Conservation (phyloP, 2,113 vertebrate species). For the Odocoileus hemionus region DNA sequence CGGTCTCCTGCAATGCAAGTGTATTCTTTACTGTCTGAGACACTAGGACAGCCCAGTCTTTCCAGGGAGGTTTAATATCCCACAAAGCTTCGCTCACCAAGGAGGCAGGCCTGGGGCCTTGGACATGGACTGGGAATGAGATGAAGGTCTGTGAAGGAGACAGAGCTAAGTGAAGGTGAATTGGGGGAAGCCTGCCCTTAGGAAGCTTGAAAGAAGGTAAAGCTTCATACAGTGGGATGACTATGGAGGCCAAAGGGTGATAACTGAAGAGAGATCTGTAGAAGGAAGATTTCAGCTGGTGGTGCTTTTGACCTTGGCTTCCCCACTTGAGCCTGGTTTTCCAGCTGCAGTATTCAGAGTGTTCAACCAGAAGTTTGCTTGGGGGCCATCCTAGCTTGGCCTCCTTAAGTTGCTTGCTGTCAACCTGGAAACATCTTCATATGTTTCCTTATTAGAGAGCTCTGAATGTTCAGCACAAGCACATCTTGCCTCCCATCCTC, state of each 20-base stretch:
- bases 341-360: not conserved
- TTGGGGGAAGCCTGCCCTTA: not conserved
- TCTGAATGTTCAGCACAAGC: not conserved
- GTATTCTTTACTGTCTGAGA: not conserved
- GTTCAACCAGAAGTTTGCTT: not conserved
- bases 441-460: not conserved
- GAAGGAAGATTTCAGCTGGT: not conserved
- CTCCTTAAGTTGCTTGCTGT: not conserved
- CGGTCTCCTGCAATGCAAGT: not conserved
- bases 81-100: not conserved
- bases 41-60: not conserved
- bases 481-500: not conserved
- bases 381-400: not conserved
- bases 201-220: not conserved
- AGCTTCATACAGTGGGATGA: not conserved
- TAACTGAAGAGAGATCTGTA: not conserved
- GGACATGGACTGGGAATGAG: too few relatives aligned
- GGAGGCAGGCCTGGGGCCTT: not conserved
- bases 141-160: not conserved
- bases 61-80: not conserved
- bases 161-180: not conserved
- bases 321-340: not conserved
- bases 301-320: not conserved
- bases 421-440: not conserved
- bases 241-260: not conserved